Evolutionary conservation across 2,888 invertebrate species (phyloP).

Genomic region (Ceratothoa steindachneri): DNA sequence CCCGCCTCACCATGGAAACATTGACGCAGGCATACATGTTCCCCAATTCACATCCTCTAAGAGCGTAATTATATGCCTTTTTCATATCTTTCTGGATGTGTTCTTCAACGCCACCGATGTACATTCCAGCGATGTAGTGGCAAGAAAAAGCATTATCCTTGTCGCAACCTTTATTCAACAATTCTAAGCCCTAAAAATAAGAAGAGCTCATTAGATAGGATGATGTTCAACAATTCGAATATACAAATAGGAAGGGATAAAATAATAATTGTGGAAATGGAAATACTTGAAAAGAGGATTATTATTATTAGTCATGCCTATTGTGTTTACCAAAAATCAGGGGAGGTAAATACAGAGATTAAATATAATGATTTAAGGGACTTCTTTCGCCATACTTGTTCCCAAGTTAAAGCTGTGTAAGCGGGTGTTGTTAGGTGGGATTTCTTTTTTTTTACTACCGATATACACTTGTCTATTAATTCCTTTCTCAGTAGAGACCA

Average conservation of each 20-base stretch:
- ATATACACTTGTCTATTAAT: no score
- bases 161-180: slow-evolving; percentile 56
- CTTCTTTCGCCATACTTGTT: no score
- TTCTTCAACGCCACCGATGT: slow-evolving; percentile 67
- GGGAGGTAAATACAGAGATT: no score
- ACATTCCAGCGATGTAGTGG: slow-evolving; percentile 74
- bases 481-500: no score
- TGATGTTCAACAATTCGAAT: slow-evolving; percentile 49
- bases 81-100: slow-evolving; percentile 62
- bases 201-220: slow-evolving; percentile 42
- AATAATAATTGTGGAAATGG: no score
- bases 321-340: no score
- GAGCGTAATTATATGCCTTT: slow-evolving; percentile 72
- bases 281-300: no score
- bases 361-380: no score
- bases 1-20: slow-evolving; percentile 73
- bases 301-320: no score
- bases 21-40: slow-evolving; percentile 87
- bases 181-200: slow-evolving; percentile 55
- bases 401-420: no score
- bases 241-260: slow-evolving; percentile 40
- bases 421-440: no score
- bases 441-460: no score
- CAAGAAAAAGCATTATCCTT: slow-evolving; percentile 66
- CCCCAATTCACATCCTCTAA: slow-evolving; percentile 75